A percentile compares a stretch with the other conserved stretches of the same genome.
These are phyloP conservation scores for Strigops habroptila DNA, from an alignment of 2,113 vertebrate genomes.

Conservation along the genomic window DNA sequence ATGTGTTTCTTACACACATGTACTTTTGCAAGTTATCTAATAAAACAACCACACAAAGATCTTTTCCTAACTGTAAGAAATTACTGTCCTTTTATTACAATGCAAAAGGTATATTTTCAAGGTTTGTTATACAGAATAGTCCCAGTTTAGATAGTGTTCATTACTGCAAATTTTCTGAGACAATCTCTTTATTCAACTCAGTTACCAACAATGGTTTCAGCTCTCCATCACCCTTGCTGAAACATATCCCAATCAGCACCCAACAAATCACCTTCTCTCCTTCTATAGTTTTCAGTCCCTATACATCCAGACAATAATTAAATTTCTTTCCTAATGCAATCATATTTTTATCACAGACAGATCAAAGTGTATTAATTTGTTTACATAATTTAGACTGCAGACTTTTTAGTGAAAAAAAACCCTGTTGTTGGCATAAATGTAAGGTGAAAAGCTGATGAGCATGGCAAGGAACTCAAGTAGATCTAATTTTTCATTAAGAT, in stretches of 20 bases:
- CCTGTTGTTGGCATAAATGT: accelerated
- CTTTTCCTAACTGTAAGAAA: background rate
- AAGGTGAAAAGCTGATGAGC: background rate
- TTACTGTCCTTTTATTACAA: background rate
- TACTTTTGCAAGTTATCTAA: background rate
- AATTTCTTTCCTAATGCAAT: background rate
- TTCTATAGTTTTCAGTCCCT: background rate
- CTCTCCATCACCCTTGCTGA: background rate
- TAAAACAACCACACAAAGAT: background rate
- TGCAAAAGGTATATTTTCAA: background rate
- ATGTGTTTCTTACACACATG: background rate
- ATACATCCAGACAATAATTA: background rate
- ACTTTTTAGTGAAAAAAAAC: background rate
- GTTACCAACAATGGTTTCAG: background rate
- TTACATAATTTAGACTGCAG: background rate
- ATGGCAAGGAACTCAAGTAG: background rate
- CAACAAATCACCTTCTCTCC: background rate
- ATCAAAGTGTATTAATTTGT: background rate
- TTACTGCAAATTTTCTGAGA: background rate
- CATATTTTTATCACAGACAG: background rate
- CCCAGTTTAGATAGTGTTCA: background rate
- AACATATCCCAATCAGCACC: background rate
- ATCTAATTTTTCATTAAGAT: slow-evolving; percentile 18
- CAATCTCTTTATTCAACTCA: background rate
- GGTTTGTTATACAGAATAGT: background rate